A percentile compares a stretch with the other conserved stretches of the same genome.
These are phyloP conservation scores for Lasioglossum albipes DNA, from an alignment of 1,140 invertebrate genomes.

Conservation along the genomic window DNA sequence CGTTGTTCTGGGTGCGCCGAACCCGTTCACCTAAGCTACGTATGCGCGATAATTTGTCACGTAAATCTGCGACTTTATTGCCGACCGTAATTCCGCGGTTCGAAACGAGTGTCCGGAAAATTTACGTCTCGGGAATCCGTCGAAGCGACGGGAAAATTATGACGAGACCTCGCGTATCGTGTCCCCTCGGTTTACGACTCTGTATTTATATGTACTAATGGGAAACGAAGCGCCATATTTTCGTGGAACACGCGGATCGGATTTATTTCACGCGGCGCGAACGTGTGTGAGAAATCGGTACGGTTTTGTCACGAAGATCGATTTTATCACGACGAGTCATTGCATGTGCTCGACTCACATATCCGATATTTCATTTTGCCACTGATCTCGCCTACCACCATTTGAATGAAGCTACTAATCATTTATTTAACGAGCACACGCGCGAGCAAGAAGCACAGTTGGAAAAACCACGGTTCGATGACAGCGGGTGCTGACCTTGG, in stretches of 20 bases:
- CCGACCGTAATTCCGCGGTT: background rate
- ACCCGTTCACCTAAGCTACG: background rate
- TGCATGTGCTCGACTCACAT: slow-evolving; percentile 59
- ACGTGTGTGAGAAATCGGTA: background rate
- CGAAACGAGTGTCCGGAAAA: background rate
- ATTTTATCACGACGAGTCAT: slow-evolving; percentile 26
- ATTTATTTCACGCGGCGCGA: too few relatives aligned
- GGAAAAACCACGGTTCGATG: background rate
- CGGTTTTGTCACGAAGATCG: too few relatives aligned
- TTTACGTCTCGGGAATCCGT: background rate
- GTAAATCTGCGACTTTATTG: slow-evolving; percentile 25
- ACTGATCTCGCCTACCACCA: slow-evolving; percentile 61
- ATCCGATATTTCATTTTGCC: slow-evolving; percentile 56
- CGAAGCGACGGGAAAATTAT: background rate
- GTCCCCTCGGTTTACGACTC: slow-evolving; percentile 3
- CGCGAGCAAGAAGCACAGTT: slow-evolving; percentile 62
- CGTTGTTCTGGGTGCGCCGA: background rate
- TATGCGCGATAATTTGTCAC: slow-evolving; percentile 1
- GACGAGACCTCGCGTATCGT: too few relatives aligned
- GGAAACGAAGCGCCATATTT: too few relatives aligned
- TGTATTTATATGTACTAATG: too few relatives aligned
- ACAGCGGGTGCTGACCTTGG: too few relatives aligned
- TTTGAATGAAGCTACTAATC: slow-evolving; percentile 65
- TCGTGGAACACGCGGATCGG: too few relatives aligned
- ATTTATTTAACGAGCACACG: slow-evolving; percentile 63